Percentiles rank a stretch among this genome's conserved stretches.
phyloP scores from a whole-genome alignment of 2,797 vertebrate species.

The Schizopygopsis pylzovi region DNA sequence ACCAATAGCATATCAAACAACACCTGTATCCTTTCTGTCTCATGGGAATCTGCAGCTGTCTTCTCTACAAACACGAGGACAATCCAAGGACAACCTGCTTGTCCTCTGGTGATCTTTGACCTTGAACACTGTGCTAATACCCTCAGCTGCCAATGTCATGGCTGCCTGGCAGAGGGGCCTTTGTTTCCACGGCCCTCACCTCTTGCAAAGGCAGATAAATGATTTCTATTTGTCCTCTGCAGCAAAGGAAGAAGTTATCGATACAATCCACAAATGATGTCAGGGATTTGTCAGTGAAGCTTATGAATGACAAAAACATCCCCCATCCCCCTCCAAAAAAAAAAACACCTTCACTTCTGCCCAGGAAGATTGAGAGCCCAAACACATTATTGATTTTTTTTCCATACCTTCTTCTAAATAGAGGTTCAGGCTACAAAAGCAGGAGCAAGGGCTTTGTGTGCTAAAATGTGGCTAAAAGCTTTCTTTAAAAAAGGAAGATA shows the following conservation, averaged over 20 bases:
- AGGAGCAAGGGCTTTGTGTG: conserved; percentile 91
- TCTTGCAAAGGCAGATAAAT: conserved; percentile 91
- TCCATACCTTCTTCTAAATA: conserved; percentile 89
- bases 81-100: conserved; percentile 82
- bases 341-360: conserved; percentile 85
- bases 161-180: conserved; percentile 79
- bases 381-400: conserved; percentile 95
- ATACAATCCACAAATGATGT: conserved; percentile 96
- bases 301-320: conserved; percentile 97
- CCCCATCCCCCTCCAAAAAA: conserved; percentile 60
- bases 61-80: conserved; percentile 77
- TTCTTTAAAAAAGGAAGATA: conserved; percentile 77
- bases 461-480: conserved; percentile 97
- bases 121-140: conserved; percentile 85
- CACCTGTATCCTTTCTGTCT: conserved; percentile 33
- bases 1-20: conserved; percentile 19
- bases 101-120: conserved; percentile 84
- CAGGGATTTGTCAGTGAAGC: conserved; percentile 97
- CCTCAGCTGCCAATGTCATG: conserved; percentile 89
- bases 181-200: conserved; percentile 81
- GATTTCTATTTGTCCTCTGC: conserved; percentile 96
- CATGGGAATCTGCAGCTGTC: conserved; percentile 80
- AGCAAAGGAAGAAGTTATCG: conserved; percentile 92
- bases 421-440: conserved; percentile 91
- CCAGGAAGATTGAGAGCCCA: conserved; percentile 92